Conservation (phyloP, 2,113 vertebrate species). For the Callospermophilus lateralis region DNA sequence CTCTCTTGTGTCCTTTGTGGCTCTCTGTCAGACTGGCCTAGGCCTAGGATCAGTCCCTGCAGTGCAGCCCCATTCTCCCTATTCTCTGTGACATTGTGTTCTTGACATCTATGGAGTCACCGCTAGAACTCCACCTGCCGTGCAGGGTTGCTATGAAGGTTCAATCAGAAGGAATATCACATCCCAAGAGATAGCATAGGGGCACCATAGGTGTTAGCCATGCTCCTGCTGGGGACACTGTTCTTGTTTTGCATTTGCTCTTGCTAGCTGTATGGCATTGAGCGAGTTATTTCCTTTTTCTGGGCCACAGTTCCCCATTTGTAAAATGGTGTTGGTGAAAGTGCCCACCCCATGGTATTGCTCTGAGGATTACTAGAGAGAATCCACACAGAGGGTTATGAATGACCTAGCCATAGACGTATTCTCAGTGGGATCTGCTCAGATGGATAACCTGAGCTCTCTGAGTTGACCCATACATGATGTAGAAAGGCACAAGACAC, state of each 20-base stretch:
- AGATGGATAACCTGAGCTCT: no score
- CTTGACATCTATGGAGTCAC: not conserved
- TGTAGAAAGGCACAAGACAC: not conserved
- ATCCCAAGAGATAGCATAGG: fast-evolving
- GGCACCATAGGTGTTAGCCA: not conserved
- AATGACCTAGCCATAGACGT: not conserved
- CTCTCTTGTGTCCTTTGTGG: not conserved
- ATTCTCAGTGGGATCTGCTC: not conserved
- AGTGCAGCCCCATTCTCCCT: fast-evolving
- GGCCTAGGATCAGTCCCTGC: not conserved
- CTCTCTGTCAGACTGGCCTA: not conserved
- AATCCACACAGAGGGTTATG: not conserved
- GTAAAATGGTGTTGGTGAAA: not conserved
- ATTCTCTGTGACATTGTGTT: fast-evolving
- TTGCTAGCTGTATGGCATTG: not conserved
- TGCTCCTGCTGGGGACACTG: not conserved
- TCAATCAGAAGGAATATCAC: no score
- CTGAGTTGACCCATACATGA: no score
- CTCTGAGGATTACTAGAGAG: not conserved
- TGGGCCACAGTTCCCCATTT: not conserved
- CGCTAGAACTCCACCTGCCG: not conserved
- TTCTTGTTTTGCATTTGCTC: not conserved
- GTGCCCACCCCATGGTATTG: no score
- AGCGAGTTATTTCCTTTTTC: not conserved
- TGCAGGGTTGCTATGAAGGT: not conserved